These are phyloP conservation scores for Pipistrellus nathusii DNA, from an alignment of 2,797 vertebrate species.

Conservation along the genomic window DNA sequence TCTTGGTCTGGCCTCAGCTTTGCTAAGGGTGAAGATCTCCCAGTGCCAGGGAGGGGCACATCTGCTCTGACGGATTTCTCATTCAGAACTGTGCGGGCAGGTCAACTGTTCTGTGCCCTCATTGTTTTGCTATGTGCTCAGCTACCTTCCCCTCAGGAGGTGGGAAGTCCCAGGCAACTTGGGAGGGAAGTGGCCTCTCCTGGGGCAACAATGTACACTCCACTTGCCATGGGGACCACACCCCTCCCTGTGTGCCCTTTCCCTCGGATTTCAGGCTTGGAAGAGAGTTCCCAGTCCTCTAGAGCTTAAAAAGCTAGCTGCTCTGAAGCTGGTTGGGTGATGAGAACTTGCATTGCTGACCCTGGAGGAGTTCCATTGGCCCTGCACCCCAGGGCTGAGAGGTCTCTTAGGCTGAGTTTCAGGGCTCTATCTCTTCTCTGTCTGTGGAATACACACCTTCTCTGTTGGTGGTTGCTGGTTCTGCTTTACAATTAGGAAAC, in stretches of 20 bases:
- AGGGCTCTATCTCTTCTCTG: conserved; percentile 21
- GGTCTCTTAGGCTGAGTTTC: conserved; percentile 27
- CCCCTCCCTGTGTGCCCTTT: neutral
- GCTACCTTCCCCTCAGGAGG: conserved; percentile 10
- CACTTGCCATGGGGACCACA: neutral
- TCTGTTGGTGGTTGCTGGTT: conserved; percentile 31
- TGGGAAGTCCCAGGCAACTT: conserved; percentile 65
- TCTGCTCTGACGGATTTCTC: neutral
- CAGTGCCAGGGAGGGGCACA: too few relatives aligned
- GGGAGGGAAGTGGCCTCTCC: conserved; percentile 53
- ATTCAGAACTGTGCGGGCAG: neutral
- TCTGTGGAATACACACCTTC: neutral
- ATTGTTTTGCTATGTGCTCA: neutral
- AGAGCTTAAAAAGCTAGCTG: neutral
- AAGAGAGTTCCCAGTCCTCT: neutral
- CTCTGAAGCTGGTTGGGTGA: neutral
- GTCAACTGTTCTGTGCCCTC: neutral
- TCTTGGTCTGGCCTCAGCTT: neutral
- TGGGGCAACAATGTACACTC: neutral
- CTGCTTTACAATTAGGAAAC: conserved; percentile 65
- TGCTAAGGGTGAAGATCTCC: neutral
- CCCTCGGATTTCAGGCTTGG: neutral
- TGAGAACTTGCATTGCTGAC: neutral
- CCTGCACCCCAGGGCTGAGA: neutral
- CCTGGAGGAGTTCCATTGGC: neutral